phyloP scores from a whole-genome alignment of 2,113 vertebrate genomes.

The Cryptomyrus ogoouensis region DNA sequence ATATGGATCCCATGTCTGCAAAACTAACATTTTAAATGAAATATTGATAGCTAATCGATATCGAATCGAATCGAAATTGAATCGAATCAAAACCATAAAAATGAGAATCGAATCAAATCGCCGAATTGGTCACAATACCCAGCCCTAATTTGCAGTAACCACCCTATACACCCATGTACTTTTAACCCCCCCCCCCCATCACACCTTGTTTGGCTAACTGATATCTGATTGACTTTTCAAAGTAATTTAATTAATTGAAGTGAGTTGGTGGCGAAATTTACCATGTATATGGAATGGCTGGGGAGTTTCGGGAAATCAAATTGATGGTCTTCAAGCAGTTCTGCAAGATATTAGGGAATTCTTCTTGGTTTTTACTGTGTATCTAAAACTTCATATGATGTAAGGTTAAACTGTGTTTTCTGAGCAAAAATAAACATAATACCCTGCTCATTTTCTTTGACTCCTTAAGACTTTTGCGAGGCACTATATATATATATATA shows the following conservation, averaged over 20 bases:
- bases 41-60: no score
- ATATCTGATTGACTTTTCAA: neutral
- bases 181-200: neutral
- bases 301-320: neutral
- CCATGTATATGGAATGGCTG: neutral
- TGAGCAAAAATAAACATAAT: neutral
- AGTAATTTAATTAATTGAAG: neutral
- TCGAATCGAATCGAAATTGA: no score
- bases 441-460: neutral
- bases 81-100: no score
- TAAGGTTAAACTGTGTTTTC: neutral
- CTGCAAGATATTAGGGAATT: neutral
- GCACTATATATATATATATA: neutral
- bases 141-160: neutral
- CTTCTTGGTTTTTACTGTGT: neutral
- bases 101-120: no score
- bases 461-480: neutral
- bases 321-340: neutral
- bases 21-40: no score
- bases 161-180: neutral
- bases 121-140: no score
- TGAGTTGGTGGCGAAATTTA: neutral
- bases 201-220: neutral
- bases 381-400: neutral
- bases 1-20: no score